phyloP scores from a whole-genome alignment of 2,888 invertebrate genomes.

The Atethmia centrago region DNA sequence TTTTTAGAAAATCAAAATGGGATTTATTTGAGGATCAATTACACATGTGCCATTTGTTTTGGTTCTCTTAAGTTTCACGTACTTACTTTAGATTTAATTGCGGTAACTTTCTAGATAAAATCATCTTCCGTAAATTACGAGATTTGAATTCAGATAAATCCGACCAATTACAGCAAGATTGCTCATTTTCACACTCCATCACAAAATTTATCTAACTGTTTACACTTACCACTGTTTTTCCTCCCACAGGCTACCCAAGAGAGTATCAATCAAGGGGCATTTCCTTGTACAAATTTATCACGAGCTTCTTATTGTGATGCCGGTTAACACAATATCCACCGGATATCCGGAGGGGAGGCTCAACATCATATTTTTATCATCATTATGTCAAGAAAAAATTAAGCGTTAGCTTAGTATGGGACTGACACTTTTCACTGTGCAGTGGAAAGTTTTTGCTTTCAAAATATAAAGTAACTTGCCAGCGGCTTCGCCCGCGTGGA shows the following conservation, averaged over 20 bases:
- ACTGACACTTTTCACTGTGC: background rate
- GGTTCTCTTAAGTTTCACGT: too few relatives aligned
- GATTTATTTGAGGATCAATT: too few relatives aligned
- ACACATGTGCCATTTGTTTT: too few relatives aligned
- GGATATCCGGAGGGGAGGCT: conserved; percentile 89
- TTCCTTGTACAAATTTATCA: conserved; percentile 89
- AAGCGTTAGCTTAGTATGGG: conserved; percentile 70
- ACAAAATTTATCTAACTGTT: conserved; percentile 20
- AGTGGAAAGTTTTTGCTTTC: background rate
- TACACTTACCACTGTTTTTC: conserved; percentile 44
- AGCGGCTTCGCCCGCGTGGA: too few relatives aligned
- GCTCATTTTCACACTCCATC: background rate
- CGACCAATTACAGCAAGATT: too few relatives aligned
- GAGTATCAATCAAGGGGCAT: conserved; percentile 88
- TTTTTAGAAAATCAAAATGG: too few relatives aligned
- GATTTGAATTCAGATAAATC: too few relatives aligned
- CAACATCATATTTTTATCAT: conserved; percentile 90
- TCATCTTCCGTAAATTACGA: too few relatives aligned
- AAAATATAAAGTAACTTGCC: too few relatives aligned
- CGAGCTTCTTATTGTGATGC: conserved; percentile 85
- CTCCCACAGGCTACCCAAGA: conserved; percentile 57
- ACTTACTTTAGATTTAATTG: too few relatives aligned
- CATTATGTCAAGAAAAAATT: conserved; percentile 87
- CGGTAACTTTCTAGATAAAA: too few relatives aligned
- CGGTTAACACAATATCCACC: conserved; percentile 89